Conservation (phyloP, 1,140 invertebrate genomes). For the Cyclina sinensis region DNA sequence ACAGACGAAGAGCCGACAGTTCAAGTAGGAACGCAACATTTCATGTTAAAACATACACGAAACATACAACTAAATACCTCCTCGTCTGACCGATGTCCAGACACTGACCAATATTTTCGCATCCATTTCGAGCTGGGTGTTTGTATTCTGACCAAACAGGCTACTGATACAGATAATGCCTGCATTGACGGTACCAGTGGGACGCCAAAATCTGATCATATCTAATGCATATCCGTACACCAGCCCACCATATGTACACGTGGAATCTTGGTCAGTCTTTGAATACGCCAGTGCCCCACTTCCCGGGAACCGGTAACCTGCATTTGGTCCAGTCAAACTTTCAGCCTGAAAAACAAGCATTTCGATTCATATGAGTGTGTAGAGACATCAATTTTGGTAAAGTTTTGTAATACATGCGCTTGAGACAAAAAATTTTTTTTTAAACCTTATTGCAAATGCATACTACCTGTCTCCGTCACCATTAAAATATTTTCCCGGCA, state of each 20-base stretch:
- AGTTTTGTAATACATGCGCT: no score
- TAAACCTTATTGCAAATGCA: no score
- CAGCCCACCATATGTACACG: slow-evolving; percentile 17
- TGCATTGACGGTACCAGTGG: slow-evolving; percentile 15
- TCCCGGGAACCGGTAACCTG: slow-evolving; percentile 23
- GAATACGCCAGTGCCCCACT: slow-evolving; percentile 21
- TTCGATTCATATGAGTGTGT: no score
- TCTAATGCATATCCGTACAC: background rate
- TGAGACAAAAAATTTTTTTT: no score
- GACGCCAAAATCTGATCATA: slow-evolving; percentile 30
- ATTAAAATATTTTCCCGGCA: no score
- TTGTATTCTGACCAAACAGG: background rate
- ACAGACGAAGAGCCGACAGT: no score
- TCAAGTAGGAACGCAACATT: no score
- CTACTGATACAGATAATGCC: slow-evolving; percentile 1
- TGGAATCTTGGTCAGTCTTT: background rate
- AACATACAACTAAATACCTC: no score
- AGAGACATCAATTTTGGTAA: no score
- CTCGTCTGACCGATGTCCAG: background rate
- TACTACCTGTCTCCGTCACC: no score
- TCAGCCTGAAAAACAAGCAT: background rate
- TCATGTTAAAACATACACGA: no score
- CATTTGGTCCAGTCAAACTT: background rate
- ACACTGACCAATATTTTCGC: slow-evolving; percentile 2
- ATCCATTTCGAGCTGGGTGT: background rate